Conservation (phyloP, 1,140 invertebrate genomes). For the Colletes gigas region DNA sequence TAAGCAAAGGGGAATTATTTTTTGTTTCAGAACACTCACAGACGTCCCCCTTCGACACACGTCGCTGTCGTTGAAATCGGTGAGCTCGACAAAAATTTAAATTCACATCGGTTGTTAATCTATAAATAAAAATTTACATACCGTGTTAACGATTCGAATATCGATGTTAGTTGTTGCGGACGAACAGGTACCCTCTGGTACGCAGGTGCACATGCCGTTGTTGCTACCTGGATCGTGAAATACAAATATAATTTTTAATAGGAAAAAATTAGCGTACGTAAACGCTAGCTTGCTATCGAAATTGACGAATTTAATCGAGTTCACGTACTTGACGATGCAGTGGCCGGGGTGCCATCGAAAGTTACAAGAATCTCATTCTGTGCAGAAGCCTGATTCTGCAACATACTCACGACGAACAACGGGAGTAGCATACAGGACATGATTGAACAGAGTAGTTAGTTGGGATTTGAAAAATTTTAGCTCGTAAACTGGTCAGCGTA, state of each 20-base stretch:
- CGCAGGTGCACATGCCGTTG: slow-evolving; percentile 71
- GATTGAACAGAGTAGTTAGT: neutral
- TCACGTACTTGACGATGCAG: slow-evolving; percentile 24
- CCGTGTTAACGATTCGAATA: slow-evolving; percentile 83
- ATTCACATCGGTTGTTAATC: too few relatives aligned
- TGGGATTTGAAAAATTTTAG: neutral
- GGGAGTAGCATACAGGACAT: neutral
- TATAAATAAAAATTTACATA: slow-evolving; percentile 51
- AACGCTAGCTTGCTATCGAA: too few relatives aligned
- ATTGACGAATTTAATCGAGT: too few relatives aligned
- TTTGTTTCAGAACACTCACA: too few relatives aligned
- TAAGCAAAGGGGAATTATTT: too few relatives aligned
- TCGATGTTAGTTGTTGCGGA: slow-evolving; percentile 82
- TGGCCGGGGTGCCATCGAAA: neutral
- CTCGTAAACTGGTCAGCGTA: neutral
- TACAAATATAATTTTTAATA: neutral
- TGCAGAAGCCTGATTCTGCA: neutral
- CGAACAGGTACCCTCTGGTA: slow-evolving; percentile 68
- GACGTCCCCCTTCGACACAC: too few relatives aligned
- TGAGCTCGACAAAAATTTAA: too few relatives aligned
- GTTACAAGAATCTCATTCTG: neutral
- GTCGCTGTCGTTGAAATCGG: too few relatives aligned
- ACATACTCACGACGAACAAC: neutral
- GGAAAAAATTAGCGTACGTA: neutral
- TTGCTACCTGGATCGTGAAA: slow-evolving; percentile 20